These are phyloP conservation scores for Cirrhinus mrigala DNA, from an alignment of 2,797 vertebrate species.

Conservation along the genomic window DNA sequence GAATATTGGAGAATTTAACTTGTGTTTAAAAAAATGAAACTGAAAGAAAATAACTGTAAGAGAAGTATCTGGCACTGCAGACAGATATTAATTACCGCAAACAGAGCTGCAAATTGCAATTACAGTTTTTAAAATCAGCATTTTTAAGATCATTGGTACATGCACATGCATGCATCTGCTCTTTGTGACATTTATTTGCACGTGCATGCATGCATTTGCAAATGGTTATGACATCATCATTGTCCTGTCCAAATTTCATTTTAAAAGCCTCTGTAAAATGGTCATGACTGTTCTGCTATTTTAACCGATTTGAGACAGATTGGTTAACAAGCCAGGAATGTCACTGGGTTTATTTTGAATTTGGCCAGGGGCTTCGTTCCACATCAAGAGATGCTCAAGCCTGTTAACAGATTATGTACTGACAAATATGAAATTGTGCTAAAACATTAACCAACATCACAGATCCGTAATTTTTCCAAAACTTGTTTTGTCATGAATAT, in stretches of 20 bases:
- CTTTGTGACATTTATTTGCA: conserved; percentile 22
- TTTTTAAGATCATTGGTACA: not conserved
- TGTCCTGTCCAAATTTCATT: conserved; percentile 26
- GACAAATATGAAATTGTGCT: conserved; percentile 69
- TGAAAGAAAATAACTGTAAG: not conserved
- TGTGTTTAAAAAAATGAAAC: not conserved
- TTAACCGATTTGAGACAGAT: conserved; percentile 63
- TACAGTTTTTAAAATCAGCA: not conserved
- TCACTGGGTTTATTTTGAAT: conserved; percentile 55
- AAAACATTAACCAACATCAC: conserved; percentile 16
- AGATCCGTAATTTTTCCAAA: not conserved
- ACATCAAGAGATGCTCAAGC: conserved; percentile 58
- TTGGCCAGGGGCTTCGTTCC: conserved; percentile 42
- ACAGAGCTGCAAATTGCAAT: not conserved
- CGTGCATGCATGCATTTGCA: not conserved
- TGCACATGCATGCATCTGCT: not conserved
- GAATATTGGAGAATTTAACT: not conserved
- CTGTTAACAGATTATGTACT: conserved; percentile 53
- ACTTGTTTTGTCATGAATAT: not conserved
- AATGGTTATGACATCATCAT: conserved; percentile 52
- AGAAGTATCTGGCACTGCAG: not conserved
- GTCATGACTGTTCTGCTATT: conserved; percentile 57
- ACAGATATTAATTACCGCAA: not conserved
- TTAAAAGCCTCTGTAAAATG: conserved; percentile 48
- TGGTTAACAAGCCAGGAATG: conserved; percentile 60